These are phyloP conservation scores for Homarus americanus DNA, from an alignment of 1,140 invertebrate genomes.

Conservation along the genomic window DNA sequence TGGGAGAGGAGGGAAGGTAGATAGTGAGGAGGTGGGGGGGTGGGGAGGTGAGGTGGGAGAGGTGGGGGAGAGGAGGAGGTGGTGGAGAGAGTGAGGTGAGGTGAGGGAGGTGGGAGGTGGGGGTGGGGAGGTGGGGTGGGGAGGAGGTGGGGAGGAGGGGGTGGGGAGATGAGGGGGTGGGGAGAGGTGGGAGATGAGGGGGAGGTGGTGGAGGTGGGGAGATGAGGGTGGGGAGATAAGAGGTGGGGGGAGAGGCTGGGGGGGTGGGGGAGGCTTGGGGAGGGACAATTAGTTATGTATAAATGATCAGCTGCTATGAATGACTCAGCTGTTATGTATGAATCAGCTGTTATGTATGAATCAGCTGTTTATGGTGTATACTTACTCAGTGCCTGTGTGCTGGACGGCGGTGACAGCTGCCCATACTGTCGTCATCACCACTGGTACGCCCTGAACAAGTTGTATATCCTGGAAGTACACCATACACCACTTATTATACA, in stretches of 20 bases:
- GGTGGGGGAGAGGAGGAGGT: neutral
- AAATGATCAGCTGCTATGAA: no score
- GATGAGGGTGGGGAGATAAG: neutral
- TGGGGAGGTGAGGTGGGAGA: neutral
- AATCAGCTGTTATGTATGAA: neutral
- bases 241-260: neutral
- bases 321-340: neutral
- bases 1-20: neutral
- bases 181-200: neutral
- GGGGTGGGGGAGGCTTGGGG: no score
- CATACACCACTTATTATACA: no score
- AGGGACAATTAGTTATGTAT: no score
- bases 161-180: neutral
- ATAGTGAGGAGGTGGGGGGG: neutral
- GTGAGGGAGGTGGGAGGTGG: neutral
- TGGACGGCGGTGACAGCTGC: constrained; percentile 83
- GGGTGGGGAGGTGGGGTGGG: neutral
- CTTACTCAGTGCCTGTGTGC: constrained; percentile 76
- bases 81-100: neutral
- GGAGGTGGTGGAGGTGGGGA: neutral
- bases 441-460: constrained; percentile 86
- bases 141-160: neutral
- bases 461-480: constrained; percentile 77
- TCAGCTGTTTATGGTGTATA: neutral
- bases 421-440: constrained; percentile 86